These are phyloP conservation scores for Bradynema listronoti DNA, from an alignment of 1,140 invertebrate genomes.

Conservation along the genomic window DNA sequence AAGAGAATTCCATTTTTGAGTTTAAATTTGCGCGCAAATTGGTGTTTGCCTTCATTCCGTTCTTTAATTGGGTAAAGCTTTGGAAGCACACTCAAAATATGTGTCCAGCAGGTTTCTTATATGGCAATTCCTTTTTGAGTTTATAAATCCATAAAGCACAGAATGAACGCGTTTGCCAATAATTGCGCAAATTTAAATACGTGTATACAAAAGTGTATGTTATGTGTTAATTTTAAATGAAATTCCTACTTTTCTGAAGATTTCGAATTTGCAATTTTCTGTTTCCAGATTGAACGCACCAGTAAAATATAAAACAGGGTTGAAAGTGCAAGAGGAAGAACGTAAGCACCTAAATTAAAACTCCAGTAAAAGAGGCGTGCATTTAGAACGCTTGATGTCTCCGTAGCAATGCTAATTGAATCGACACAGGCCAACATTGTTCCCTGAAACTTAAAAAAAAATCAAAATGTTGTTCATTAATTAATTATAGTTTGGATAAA, in stretches of 20 bases:
- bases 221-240: neutral
- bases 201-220: neutral
- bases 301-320: slow-evolving; percentile 37
- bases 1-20: neutral
- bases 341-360: slow-evolving; percentile 41
- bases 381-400: neutral
- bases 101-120: too few species aligned
- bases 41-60: too few species aligned
- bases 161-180: neutral
- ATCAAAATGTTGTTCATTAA: neutral
- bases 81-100: too few species aligned
- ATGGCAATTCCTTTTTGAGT: neutral
- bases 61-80: too few species aligned
- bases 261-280: slow-evolving; percentile 32
- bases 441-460: slow-evolving; percentile 31
- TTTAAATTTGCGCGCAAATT: neutral
- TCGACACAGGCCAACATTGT: slow-evolving; percentile 32
- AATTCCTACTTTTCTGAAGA: slow-evolving; percentile 28
- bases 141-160: neutral
- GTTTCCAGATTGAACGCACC: slow-evolving; percentile 35
- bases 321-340: slow-evolving; percentile 33
- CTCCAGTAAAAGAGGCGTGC: slow-evolving; percentile 44
- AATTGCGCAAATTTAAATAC: slow-evolving; percentile 1
- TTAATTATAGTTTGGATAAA: neutral
- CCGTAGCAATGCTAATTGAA: slow-evolving; percentile 31